Evolutionary conservation across 2,113 vertebrate species (phyloP).

Genomic region (Xiphias gladius): DNA sequence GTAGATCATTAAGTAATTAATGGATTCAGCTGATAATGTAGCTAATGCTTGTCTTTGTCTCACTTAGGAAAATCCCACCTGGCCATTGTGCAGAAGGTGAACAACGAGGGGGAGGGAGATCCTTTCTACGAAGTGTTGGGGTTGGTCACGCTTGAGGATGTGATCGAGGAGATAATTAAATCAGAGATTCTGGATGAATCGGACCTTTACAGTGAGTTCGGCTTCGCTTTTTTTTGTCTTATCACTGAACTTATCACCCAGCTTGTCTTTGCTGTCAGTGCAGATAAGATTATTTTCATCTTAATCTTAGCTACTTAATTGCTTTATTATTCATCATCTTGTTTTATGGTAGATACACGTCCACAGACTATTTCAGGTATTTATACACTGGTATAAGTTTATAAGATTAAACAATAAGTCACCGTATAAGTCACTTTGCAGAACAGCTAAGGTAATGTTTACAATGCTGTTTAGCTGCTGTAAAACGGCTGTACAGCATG

Average conservation of each 20-base stretch:
- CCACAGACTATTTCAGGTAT: too few relatives aligned
- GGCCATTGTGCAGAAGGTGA: conserved; percentile 99
- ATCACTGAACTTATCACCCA: neutral
- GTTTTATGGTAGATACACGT: too few relatives aligned
- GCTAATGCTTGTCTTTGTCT: conserved; percentile 3
- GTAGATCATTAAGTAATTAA: neutral
- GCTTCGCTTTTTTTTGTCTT: neutral
- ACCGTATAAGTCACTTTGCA: neutral
- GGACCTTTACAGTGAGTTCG: conserved; percentile 91
- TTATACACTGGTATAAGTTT: neutral
- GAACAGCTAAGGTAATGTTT: neutral
- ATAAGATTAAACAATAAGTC: too few relatives aligned
- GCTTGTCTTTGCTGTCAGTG: neutral
- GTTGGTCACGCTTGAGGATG: conserved; percentile 95
- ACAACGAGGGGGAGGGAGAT: conserved; percentile 96
- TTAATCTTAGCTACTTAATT: neutral
- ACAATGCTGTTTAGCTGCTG: too few relatives aligned
- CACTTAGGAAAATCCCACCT: conserved; percentile 95
- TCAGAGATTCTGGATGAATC: conserved; percentile 96
- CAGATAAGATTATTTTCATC: neutral
- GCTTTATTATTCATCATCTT: neutral
- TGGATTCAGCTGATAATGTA: neutral
- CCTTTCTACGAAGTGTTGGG: conserved; percentile 98
- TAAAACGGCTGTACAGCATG: too few relatives aligned
- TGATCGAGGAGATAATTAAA: conserved; percentile 98